Percentiles rank a stretch among this genome's conserved stretches.
Evolutionary conservation across 2,113 vertebrate genomes (phyloP).

Genomic region (Sinocyclocheilus anophthalmus): DNA sequence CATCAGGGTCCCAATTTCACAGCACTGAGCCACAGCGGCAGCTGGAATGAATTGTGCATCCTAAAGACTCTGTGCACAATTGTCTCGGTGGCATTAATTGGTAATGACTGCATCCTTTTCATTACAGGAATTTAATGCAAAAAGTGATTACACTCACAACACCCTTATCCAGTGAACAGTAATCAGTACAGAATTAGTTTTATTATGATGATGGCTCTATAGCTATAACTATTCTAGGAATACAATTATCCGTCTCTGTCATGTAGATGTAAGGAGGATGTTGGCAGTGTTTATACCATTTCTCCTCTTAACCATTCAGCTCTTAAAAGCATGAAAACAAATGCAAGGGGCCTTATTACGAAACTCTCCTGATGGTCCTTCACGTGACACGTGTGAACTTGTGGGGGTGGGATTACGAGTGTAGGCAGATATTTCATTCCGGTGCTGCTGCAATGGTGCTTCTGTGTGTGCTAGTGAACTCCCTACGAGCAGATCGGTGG

Average conservation of each 20-base stretch:
- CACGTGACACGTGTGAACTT: neutral
- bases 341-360: neutral
- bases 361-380: slow-evolving; percentile 1
- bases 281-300: neutral
- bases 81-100: slow-evolving; percentile 37
- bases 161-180: slow-evolving; percentile 40
- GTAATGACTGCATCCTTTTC: slow-evolving; percentile 39
- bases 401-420: slow-evolving; percentile 24
- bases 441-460: neutral
- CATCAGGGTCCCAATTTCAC: slow-evolving; percentile 62
- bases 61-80: slow-evolving; percentile 50
- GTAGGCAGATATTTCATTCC: slow-evolving; percentile 13
- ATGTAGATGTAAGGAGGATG: neutral
- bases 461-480: neutral
- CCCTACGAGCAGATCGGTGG: neutral
- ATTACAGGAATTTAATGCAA: slow-evolving; percentile 48
- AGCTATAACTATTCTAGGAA: neutral
- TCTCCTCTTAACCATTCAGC: neutral
- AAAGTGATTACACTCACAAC: slow-evolving; percentile 56
- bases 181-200: slow-evolving; percentile 40
- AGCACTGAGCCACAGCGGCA: slow-evolving; percentile 65
- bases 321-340: slow-evolving; percentile 9
- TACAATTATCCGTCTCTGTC: slow-evolving; percentile 4
- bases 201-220: slow-evolving; percentile 39
- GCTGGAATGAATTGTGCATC: slow-evolving; percentile 64